Conservation (phyloP, 2,113 vertebrate species). For the Cettia cetti region DNA sequence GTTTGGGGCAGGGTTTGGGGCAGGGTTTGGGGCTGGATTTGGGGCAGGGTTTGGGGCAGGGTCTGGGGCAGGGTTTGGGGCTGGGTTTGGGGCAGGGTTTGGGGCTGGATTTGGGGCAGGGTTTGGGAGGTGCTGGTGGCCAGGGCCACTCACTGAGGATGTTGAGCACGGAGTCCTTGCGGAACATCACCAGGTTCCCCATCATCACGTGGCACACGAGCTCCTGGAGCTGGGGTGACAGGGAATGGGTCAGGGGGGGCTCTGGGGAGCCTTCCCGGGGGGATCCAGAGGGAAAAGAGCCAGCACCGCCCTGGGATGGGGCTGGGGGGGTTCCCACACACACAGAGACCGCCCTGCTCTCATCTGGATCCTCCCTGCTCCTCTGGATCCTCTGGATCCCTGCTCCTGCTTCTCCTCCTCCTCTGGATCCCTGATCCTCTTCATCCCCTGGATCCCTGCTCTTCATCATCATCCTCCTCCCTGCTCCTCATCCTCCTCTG, state of each 20-base stretch:
- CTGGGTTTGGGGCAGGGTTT: too few relatives aligned
- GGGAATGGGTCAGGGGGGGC: not conserved
- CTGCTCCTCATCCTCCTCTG: too few relatives aligned
- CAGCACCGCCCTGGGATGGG: not conserved
- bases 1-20: too few relatives aligned
- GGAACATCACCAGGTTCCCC: constrained; percentile 96
- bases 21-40: too few relatives aligned
- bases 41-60: too few relatives aligned
- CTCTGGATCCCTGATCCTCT: not conserved
- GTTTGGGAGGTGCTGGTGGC: too few relatives aligned
- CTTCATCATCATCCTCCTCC: too few relatives aligned
- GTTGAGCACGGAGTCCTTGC: constrained; percentile 95
- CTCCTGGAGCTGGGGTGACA: constrained; percentile 85
- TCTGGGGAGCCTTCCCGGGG: fast-evolving
- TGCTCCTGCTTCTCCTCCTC: not conserved
- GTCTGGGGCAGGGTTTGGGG: too few relatives aligned
- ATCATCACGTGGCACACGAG: constrained; percentile 98
- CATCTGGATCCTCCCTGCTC: not conserved
- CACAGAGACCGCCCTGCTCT: not conserved
- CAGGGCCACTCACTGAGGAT: constrained; percentile 86
- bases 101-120: too few relatives aligned
- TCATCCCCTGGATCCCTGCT: too few relatives aligned
- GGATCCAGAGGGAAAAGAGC: not conserved
- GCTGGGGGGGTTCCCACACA: too few relatives aligned
- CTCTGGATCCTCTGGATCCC: not conserved